A percentile compares a stretch with the other conserved stretches of the same genome.
Conservation (phyloP, 2,888 invertebrate genomes). For the Endomychus coccineus region DNA sequence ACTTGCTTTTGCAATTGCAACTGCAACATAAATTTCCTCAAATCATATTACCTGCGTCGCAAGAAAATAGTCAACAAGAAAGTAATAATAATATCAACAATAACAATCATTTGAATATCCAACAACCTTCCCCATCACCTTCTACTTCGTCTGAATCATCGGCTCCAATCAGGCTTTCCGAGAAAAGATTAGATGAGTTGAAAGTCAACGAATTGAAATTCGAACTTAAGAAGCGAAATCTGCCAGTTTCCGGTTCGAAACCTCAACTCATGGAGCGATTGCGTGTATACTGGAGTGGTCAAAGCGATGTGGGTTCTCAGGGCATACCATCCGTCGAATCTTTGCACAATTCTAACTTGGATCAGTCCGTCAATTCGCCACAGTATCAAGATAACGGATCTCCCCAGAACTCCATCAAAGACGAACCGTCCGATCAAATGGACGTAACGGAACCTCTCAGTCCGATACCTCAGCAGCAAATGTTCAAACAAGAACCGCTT, state of each 20-base stretch:
- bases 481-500: constrained; percentile 34
- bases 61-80: constrained; percentile 46
- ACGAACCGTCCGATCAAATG: constrained; percentile 36
- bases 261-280: constrained; percentile 89
- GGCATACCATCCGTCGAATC: constrained; percentile 30
- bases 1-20: constrained; percentile 79
- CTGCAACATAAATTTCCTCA: constrained; percentile 76
- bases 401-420: constrained; percentile 31
- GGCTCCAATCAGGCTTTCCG: constrained; percentile 44
- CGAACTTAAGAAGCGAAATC: constrained; percentile 85
- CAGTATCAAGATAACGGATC: constrained; percentile 42
- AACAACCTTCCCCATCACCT: constrained; percentile 41
- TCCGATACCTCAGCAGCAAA: constrained; percentile 36
- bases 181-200: constrained; percentile 88
- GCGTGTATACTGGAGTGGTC: constrained; percentile 56
- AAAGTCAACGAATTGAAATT: constrained; percentile 92
- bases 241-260: constrained; percentile 94
- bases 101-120: constrained; percentile 25
- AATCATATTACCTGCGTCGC: constrained; percentile 70
- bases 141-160: constrained; percentile 41
- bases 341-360: constrained; percentile 36
- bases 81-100: constrained; percentile 19
- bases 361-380: constrained; percentile 43
- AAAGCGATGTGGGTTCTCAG: constrained; percentile 19
- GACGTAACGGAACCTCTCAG: constrained; percentile 46